Percentiles rank a stretch among this genome's conserved stretches.
Conservation (phyloP, 2,113 vertebrate species). For the Regulus satrapa region DNA sequence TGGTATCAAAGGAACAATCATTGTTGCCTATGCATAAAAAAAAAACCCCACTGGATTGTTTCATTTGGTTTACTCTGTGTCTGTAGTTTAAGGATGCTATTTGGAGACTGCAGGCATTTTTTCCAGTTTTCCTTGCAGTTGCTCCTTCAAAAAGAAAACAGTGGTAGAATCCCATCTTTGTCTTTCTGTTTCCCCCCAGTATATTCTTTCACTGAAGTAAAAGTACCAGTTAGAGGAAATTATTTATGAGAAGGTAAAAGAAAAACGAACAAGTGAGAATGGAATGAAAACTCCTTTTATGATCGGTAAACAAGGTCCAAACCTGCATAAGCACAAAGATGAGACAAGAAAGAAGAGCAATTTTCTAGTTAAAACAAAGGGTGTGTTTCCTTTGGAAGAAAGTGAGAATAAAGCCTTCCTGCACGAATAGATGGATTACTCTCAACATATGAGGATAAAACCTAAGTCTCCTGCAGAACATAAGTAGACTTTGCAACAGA, state of each 20-base stretch:
- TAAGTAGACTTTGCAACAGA: slow-evolving; percentile 30
- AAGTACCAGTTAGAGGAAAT: not conserved
- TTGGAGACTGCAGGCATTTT: not conserved
- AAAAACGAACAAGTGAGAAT: not conserved
- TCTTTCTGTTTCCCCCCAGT: not conserved
- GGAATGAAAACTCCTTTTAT: not conserved
- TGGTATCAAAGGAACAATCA: not conserved
- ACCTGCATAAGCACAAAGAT: not conserved
- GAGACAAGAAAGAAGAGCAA: not conserved
- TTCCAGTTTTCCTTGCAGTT: not conserved
- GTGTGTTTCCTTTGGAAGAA: not conserved
- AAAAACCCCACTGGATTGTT: not conserved
- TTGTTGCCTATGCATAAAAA: not conserved
- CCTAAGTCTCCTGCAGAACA: not conserved
- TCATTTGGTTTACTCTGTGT: not conserved
- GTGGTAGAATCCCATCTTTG: not conserved
- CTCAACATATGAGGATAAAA: not conserved
- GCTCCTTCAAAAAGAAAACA: not conserved
- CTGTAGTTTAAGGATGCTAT: not conserved
- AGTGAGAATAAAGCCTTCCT: not conserved
- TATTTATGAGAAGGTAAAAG: not conserved
- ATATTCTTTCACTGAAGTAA: not conserved
- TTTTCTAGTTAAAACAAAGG: not conserved
- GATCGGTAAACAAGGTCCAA: not conserved
- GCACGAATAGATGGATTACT: slow-evolving; percentile 9